Conservation (phyloP, 2,797 vertebrate species). For the Uromys caudimaculatus region DNA sequence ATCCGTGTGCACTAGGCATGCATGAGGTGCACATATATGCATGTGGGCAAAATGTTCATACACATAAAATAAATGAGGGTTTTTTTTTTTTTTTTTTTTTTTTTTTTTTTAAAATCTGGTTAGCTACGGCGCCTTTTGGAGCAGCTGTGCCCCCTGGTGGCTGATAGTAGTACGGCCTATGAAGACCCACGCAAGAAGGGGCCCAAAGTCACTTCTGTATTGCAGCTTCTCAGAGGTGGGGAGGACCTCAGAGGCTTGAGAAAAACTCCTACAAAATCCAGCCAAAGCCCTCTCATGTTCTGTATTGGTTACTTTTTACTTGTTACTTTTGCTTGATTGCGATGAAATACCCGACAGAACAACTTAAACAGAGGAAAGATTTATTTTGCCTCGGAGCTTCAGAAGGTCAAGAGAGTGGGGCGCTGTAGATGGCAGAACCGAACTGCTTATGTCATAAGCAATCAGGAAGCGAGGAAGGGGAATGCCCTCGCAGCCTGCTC, state of each 20-base stretch:
- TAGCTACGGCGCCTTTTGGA: not conserved
- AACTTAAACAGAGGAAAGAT: not conserved
- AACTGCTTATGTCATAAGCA: not conserved
- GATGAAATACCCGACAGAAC: not conserved
- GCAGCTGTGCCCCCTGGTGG: not conserved
- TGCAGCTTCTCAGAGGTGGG: not conserved
- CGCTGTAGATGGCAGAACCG: not conserved
- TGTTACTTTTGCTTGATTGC: not conserved
- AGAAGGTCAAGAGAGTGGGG: not conserved
- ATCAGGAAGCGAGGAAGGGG: not conserved
- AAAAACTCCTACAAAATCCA: too few species aligned
- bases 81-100: too few species aligned
- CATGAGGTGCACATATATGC: not conserved
- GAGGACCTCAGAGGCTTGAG: not conserved
- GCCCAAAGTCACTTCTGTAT: not conserved
- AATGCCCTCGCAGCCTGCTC: not conserved
- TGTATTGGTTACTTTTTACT: not conserved
- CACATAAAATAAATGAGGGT: not conserved
- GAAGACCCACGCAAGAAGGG: not conserved
- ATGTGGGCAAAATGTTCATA: not conserved
- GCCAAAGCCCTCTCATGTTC: not conserved
- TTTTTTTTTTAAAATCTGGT: not conserved
- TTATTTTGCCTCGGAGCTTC: not conserved
- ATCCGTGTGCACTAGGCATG: not conserved
- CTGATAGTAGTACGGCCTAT: too few species aligned